Percentiles rank a stretch among this genome's conserved stretches.
These are phyloP conservation scores for Takifugu rubripes DNA, from an alignment of 2,797 vertebrate species.

Conservation along the genomic window DNA sequence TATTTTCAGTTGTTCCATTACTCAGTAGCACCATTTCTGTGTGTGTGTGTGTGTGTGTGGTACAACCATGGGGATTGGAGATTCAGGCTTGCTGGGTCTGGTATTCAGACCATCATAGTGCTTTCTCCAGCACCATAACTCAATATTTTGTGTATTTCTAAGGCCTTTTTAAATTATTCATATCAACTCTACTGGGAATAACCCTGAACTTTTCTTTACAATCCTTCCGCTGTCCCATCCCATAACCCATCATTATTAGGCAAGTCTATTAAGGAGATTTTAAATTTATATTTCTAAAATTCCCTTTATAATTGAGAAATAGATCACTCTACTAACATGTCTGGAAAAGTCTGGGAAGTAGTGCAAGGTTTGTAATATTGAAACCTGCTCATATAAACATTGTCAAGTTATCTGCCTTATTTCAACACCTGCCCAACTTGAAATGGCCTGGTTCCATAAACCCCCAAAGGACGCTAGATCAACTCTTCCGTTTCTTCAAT, in stretches of 20 bases:
- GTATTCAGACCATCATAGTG: conserved; percentile 52
- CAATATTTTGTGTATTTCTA: conserved; percentile 44
- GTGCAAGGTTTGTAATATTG: conserved; percentile 10
- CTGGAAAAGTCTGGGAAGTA: conserved; percentile 50
- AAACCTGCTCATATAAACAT: too few relatives aligned
- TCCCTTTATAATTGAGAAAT: conserved; percentile 22
- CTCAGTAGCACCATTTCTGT: conserved; percentile 21
- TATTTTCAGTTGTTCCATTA: conserved; percentile 17
- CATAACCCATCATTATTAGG: conserved; percentile 50
- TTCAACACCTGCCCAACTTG: too few relatives aligned
- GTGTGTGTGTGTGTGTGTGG: background rate
- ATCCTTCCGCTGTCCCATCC: conserved; percentile 3
- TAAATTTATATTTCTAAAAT: too few relatives aligned
- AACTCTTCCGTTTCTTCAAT: too few relatives aligned
- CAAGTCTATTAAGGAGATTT: conserved; percentile 36
- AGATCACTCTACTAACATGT: conserved; percentile 51
- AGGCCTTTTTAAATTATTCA: conserved; percentile 72
- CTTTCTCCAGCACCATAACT: conserved; percentile 37
- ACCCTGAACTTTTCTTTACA: conserved; percentile 19
- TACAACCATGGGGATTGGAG: conserved; percentile 17
- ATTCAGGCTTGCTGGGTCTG: conserved; percentile 22
- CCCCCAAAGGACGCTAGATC: too few relatives aligned
- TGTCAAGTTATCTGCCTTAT: too few relatives aligned
- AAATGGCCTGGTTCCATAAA: too few relatives aligned
- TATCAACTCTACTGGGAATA: conserved; percentile 51